A percentile compares a stretch with the other conserved stretches of the same genome.
Evolutionary conservation across 2,113 vertebrate genomes (phyloP).

Genomic region (Aepyceros melampus): DNA sequence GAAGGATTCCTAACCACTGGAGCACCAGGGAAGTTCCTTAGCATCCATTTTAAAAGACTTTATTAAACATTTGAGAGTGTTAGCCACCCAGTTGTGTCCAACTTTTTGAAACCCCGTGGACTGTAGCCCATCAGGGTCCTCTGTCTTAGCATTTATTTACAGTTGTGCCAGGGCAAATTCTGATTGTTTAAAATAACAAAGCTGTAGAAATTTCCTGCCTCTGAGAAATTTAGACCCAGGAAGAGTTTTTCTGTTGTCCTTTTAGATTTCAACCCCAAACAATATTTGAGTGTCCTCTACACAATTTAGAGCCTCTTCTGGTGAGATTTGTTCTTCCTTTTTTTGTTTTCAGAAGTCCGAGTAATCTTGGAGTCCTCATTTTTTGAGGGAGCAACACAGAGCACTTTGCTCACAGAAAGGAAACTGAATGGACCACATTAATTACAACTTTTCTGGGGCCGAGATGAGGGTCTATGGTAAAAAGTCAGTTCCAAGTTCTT

Average conservation of each 20-base stretch:
- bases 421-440: not conserved
- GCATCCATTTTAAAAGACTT: not conserved
- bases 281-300: not conserved
- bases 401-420: not conserved
- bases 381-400: not conserved
- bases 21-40: not conserved
- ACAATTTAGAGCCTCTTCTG: not conserved
- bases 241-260: not conserved
- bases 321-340: not conserved
- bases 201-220: not conserved
- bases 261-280: not conserved
- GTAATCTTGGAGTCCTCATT: not conserved
- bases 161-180: not conserved
- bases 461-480: not conserved
- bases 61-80: not conserved
- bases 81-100: not conserved
- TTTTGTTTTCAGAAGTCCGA: not conserved
- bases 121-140: not conserved
- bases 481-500: not conserved
- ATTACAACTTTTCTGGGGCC: not conserved
- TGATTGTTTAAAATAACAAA: not conserved
- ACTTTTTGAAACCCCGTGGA: not conserved
- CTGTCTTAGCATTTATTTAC: not conserved
- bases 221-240: not conserved
- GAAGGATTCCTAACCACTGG: not conserved